Evolutionary conservation across 1,140 invertebrate genomes (phyloP), one percentile per base, ranked within the genome.

Genomic region (Drosophila guanche): DNA sequence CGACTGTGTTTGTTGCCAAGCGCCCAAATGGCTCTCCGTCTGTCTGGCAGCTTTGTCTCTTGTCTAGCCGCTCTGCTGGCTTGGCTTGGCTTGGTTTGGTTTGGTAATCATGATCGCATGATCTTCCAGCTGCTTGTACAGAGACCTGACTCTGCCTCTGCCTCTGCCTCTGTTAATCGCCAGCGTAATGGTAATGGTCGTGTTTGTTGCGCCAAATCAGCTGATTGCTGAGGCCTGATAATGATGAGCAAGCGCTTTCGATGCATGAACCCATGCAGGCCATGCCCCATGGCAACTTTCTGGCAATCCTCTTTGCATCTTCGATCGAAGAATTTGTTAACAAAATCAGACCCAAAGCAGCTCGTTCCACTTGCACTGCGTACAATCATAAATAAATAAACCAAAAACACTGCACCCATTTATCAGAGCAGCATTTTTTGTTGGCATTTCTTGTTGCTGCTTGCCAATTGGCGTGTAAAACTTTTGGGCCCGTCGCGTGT

Each of bases 211-310:
- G 48, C 63, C 62, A 67, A 67, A 71, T 66, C 62, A 67, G 68
- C 68, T 67, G 68, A 71, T 71, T 67, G 62, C 54, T 43, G 29
- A 41, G 43, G 61, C 48, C 68, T 51, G 68, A 71, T 71, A 67
- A 67, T 71, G 62, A 71, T 71, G 62, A 71, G 62, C 50, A 67
- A 71, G 61, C 68, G 68, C 65, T 68, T 68, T 62, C 40, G 42
- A 50, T 57, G 33, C 37, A 40, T 50, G 16, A 51, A 27, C 20
- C 29, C 0, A 20, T 20, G n/a, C 16, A 1, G 1, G 16, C 20
- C 41, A 25, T 54, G 12, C n/a, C 6, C n/a, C 14, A 22, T 12
- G 12, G n/a, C 14, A 3, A 12, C 7, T 8, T 10, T 45, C 14
- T 14, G 5, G 40, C 8, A 0, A 3, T 29, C 29, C 29, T 12